A percentile compares a stretch with the other conserved stretches of the same genome.
These are phyloP conservation scores for Alexandromys fortis DNA, from an alignment of 2,113 vertebrate species.

Conservation along the genomic window DNA sequence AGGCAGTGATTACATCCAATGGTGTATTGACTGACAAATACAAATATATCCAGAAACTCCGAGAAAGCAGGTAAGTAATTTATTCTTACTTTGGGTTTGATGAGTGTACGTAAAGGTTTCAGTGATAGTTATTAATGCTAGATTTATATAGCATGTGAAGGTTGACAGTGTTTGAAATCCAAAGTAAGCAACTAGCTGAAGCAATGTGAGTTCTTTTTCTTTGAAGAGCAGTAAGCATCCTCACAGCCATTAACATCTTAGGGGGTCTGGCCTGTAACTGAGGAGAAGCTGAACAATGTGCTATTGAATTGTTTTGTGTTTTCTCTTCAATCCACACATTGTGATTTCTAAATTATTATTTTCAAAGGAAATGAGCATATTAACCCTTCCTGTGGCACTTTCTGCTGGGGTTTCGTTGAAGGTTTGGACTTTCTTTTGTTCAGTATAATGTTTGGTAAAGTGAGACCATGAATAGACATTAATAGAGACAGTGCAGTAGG, in stretches of 20 bases:
- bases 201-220: conserved; percentile 15
- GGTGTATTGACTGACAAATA: conserved; percentile 95
- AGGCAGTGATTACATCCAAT: conserved; percentile 98
- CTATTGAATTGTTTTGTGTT: neutral
- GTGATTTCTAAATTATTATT: neutral
- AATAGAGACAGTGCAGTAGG: neutral
- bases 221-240: neutral
- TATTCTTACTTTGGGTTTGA: conserved; percentile 44
- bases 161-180: neutral
- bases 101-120: conserved; percentile 14
- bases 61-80: conserved; percentile 91
- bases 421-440: neutral
- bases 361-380: neutral
- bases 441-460: neutral
- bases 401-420: neutral
- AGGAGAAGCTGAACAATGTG: neutral
- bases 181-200: neutral
- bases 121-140: conserved; percentile 7
- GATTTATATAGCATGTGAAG: neutral
- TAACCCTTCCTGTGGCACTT: neutral
- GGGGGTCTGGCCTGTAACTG: neutral
- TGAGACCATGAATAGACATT: neutral
- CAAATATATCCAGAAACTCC: conserved; percentile 96
- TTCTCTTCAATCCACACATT: neutral
- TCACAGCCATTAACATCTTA: neutral